phyloP scores from a whole-genome alignment of 2,888 invertebrate species.

The Hylaea fasciaria region DNA sequence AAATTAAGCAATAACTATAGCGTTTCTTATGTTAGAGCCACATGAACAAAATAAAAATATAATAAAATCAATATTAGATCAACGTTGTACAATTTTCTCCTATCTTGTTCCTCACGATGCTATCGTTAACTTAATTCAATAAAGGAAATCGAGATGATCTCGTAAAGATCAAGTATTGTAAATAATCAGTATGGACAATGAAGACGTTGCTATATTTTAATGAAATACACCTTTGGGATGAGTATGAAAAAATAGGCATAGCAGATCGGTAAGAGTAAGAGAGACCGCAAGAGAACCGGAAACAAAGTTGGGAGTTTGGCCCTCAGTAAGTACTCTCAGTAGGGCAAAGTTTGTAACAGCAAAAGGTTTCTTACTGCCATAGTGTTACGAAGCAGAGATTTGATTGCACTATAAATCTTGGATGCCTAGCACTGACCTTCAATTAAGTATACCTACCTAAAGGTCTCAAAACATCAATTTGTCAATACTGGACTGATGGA shows the following conservation, averaged over 20 bases:
- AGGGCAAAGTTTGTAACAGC: neutral
- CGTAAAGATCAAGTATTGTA: constrained; percentile 5
- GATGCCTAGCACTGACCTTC: constrained; percentile 23
- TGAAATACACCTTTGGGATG: neutral
- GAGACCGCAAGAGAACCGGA: too few species aligned
- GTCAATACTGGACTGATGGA: constrained; percentile 32
- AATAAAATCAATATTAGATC: constrained; percentile 18
- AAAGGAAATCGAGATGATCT: constrained; percentile 22
- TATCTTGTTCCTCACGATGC: constrained; percentile 18
- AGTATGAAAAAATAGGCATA: too few species aligned
- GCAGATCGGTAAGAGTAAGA: too few species aligned
- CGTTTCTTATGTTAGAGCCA: too few species aligned
- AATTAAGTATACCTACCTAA: constrained; percentile 16
- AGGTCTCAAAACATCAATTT: constrained; percentile 27
- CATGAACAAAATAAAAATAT: neutral
- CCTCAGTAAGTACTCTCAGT: too few species aligned
- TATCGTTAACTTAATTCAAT: constrained; percentile 24
- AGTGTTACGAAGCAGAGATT: constrained; percentile 1
- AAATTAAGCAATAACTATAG: too few species aligned
- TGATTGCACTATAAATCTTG: constrained; percentile 39
- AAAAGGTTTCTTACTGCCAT: constrained; percentile 3
- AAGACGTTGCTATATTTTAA: neutral
- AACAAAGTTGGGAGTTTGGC: too few species aligned
- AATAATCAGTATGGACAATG: constrained; percentile 8
- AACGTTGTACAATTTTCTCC: constrained; percentile 13